Evolutionary conservation across 35 echinoderm and acorn worm species (phyloP).

Genomic region (Amphiura filiformis): DNA sequence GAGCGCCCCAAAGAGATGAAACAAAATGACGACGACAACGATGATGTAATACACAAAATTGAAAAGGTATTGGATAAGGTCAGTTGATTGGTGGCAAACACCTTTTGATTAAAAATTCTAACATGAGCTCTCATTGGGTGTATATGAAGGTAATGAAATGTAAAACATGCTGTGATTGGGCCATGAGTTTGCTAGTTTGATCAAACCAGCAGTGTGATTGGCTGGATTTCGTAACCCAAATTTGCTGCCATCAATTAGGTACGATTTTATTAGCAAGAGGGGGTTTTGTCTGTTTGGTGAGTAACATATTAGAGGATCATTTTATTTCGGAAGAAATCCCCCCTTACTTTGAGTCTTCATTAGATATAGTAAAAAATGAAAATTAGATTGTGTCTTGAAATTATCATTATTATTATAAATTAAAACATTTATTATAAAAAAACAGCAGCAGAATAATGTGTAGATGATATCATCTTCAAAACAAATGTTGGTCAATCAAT

Average conservation of each 20-base stretch:
- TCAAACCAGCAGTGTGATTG: background rate
- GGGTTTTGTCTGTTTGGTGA: background rate
- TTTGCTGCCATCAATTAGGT: background rate
- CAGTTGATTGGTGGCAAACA: too few species aligned
- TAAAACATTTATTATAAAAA: background rate
- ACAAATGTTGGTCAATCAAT: too few species aligned
- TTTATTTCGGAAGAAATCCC: background rate
- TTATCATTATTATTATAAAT: too few species aligned
- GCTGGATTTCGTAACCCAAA: background rate
- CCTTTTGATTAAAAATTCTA: too few species aligned
- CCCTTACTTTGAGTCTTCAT: background rate
- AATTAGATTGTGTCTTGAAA: slow-evolving; percentile 6
- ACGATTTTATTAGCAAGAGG: too few species aligned
- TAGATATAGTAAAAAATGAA: background rate
- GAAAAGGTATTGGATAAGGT: too few species aligned
- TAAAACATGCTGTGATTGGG: background rate
- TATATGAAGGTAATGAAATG: background rate
- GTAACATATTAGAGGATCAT: background rate
- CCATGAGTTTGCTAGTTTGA: background rate
- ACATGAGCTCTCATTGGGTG: background rate
- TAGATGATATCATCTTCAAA: too few species aligned
- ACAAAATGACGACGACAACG: too few species aligned
- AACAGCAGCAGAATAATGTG: too few species aligned
- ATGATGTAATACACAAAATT: too few species aligned
- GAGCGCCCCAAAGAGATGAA: too few species aligned